phyloP scores from a whole-genome alignment of 2,113 vertebrate genomes.

The Scophthalmus maximus region DNA sequence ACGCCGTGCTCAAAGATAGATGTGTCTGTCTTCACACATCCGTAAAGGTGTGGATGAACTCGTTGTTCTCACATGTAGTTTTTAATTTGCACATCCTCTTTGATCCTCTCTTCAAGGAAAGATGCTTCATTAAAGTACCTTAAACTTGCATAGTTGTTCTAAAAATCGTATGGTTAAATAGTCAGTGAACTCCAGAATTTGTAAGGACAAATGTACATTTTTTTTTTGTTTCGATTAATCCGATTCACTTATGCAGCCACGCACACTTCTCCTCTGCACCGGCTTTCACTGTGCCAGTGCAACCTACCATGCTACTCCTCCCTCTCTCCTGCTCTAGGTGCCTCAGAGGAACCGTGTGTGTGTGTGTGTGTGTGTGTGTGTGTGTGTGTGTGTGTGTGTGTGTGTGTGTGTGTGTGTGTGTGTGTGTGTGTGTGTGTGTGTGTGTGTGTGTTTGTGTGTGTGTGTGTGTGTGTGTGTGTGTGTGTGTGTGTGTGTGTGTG shows the following conservation, averaged over 20 bases:
- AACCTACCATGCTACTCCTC: conserved; percentile 70
- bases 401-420: too few relatives aligned
- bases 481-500: too few relatives aligned
- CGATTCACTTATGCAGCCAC: conserved; percentile 7
- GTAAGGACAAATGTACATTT: background rate
- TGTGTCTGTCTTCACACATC: background rate
- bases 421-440: too few relatives aligned
- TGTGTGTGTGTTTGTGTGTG: too few relatives aligned
- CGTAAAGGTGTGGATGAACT: background rate
- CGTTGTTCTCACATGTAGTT: background rate
- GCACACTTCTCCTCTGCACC: conserved; percentile 3
- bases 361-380: conserved; percentile 26
- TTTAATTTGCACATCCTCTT: background rate
- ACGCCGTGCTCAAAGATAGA: background rate
- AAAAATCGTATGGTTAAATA: too few relatives aligned
- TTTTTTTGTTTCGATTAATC: background rate
- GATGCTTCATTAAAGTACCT: too few relatives aligned
- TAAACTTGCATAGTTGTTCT: too few relatives aligned
- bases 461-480: too few relatives aligned
- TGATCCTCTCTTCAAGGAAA: too few relatives aligned
- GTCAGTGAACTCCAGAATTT: background rate
- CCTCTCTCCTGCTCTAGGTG: conserved; percentile 32
- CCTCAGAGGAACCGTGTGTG: conserved; percentile 31
- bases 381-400: conserved; percentile 44
- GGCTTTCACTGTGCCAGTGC: conserved; percentile 49